Base-by-base conservation (phyloP, 2,888 invertebrate species). In the Baccha elongata region DNA sequence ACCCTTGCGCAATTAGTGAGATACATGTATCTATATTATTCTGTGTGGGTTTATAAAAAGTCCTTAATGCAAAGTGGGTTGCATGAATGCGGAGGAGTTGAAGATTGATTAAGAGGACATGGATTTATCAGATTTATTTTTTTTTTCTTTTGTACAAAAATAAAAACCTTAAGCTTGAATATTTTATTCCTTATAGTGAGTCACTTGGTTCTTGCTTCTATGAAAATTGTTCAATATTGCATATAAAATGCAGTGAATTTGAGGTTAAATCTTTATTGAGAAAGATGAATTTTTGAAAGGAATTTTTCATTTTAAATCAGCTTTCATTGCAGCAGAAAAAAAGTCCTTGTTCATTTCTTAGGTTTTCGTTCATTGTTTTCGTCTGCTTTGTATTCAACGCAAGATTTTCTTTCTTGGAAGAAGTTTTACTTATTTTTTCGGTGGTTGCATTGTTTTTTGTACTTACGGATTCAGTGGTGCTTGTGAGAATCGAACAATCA, bases 341-440 rank as follows among this genome's bases (percentile, higher is more conserved):
- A 50, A 50, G 4, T 50, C 13, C 10, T 50, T 13, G n/a, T n/a
- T n/a, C 15, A 15, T 10, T n/a, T 1, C 15, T 10, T 13, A 15
- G 15, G 10, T 29, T 26, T 50, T 29, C 26, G 8, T 50, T 50
- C 50, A 29, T 29, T 50, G 50, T 50, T 50, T 50, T 50, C 29
- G 5, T 11, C 15, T 1, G 8, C 29, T 46, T 48, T 48, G 15
- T 50, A 29, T 50, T 26, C 48, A 48, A 15, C n/a, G 10, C 0
- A n/a, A 8, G 1, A 26, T 50, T 29, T 29, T 50, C 10, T 7
- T 50, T 50, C 50, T 26, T 50, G 4, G 13, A 21, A 10, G 37
- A 15, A 50, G n/a, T 29, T 50, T 15, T 50, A 15, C 19, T 23
- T 21, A 21, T 21, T 19, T 19, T 44, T 46, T 21, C 3, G 8